Evolutionary conservation across 2,113 vertebrate genomes (phyloP), one percentile per base, ranked within the genome.

Genomic region (Craseonycteris thonglongyai): DNA sequence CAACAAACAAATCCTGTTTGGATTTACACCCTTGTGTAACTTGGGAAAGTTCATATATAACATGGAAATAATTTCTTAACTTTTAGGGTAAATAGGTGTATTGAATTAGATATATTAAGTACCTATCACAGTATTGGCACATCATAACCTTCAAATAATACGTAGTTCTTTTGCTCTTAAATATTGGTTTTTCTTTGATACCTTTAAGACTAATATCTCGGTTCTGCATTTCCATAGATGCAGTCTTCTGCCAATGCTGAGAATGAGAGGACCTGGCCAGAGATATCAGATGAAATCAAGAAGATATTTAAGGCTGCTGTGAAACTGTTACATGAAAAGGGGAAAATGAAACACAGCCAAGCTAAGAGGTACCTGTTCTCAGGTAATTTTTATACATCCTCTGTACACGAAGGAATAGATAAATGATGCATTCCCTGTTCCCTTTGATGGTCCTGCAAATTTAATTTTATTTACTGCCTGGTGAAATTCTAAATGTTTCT

Each of bases 361-460:
- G 98, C 99, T 97, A 99, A 99, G 98, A 99, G 99, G 98, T 99
- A 99, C 96, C 99, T 99, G 93, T 99, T 99, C 96, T 99, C 99
- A 94, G 99, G 99, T 99, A 98, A 98, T 95, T 90, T 95, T 91
- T 89, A 80, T 3, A 61, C 24, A 24, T 56, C 51, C 49, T 95
- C 78, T 16, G 40, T 28, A 49, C 92, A 90, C 7, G 45, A 74
- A 93, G 89, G 33, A 69, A 38, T 0, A 7, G 82, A 42, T 94
- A 9, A 76, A 18, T 88, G 33, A 51, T 19, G 0, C 2, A 22
- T 24, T 47, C 6, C 15, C 10, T 33, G 71, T n/a, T 94, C 69
- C 45, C 40, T 95, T 90, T 66, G 26, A 14, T 28, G 35, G 12
- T 38, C 78, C 56, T 26, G 33, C 16, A 42, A 63, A 59, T 58